Conservation (phyloP, 1,140 invertebrate genomes). For the Dufourea novaeangliae region DNA sequence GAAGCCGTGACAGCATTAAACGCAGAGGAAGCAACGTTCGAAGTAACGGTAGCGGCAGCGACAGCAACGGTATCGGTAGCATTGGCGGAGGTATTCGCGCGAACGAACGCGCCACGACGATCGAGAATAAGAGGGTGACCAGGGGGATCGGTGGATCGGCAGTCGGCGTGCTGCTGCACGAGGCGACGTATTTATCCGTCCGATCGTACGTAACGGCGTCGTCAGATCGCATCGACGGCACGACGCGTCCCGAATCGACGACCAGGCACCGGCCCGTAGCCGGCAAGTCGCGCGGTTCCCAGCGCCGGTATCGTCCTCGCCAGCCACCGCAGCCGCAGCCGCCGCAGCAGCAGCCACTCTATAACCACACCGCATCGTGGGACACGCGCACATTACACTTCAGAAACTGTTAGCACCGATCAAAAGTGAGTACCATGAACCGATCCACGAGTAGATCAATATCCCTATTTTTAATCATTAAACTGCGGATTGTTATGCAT, state of each 20-base stretch:
- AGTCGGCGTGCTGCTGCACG: slow-evolving; percentile 73
- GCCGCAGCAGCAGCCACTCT: slow-evolving; percentile 66
- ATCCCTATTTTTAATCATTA: no score
- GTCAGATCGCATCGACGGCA: slow-evolving; percentile 58
- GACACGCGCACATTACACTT: slow-evolving; percentile 77
- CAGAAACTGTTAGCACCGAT: slow-evolving; percentile 81
- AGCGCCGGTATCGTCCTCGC: slow-evolving; percentile 59
- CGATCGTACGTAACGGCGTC: slow-evolving; percentile 77
- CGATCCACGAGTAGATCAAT: not conserved
- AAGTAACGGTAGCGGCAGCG: slow-evolving; percentile 27
- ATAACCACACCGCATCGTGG: slow-evolving; percentile 68
- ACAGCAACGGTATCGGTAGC: slow-evolving; percentile 31
- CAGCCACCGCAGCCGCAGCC: slow-evolving; percentile 58
- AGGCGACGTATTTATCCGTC: slow-evolving; percentile 78
- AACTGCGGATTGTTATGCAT: no score
- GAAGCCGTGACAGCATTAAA: slow-evolving; percentile 30
- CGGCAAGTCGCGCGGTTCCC: slow-evolving; percentile 59
- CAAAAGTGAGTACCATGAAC: slow-evolving; percentile 63
- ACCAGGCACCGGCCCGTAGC: slow-evolving; percentile 55
- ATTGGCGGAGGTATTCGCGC: not conserved
- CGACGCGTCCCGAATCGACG: slow-evolving; percentile 65
- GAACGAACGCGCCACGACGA: slow-evolving; percentile 57
- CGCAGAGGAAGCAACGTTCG: slow-evolving; percentile 4
- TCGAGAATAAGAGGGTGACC: slow-evolving; percentile 58
- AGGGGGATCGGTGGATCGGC: slow-evolving; percentile 58